Evolutionary conservation across 2,113 vertebrate species (phyloP).

Genomic region (Mirza zaza): DNA sequence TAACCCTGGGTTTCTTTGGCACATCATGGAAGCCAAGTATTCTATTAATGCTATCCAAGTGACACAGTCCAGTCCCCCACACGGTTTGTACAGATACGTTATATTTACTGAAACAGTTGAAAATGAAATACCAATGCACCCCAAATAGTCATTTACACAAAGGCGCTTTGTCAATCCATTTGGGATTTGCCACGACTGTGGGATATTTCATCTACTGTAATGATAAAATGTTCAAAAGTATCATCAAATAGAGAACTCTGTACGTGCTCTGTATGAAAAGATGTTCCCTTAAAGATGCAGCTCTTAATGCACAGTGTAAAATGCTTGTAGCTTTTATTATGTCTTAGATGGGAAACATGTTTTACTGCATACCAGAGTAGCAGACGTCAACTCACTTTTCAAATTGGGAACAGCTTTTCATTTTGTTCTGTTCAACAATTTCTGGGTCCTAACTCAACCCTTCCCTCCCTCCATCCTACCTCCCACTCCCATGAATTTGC

Average conservation of each 20-base stretch:
- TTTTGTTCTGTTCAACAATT: constrained; percentile 69
- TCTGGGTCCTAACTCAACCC: constrained; percentile 69
- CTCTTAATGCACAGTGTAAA: constrained; percentile 73
- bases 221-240: constrained; percentile 54
- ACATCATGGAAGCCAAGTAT: not conserved
- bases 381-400: constrained; percentile 78
- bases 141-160: not conserved
- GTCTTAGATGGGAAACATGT: constrained; percentile 79
- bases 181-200: not conserved
- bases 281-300: constrained; percentile 69
- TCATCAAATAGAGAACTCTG: not conserved
- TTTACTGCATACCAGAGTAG: constrained; percentile 77
- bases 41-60: not conserved
- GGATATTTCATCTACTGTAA: constrained; percentile 13
- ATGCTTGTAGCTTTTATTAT: constrained; percentile 80
- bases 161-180: not conserved
- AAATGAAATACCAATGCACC: not conserved
- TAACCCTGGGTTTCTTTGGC: too few species aligned
- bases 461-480: constrained; percentile 24
- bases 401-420: constrained; percentile 81
- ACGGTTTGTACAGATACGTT: not conserved
- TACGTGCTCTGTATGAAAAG: constrained; percentile 51
- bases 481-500: constrained; percentile 18
- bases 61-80: not conserved
- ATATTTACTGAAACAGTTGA: constrained; percentile 1